phyloP scores from a whole-genome alignment of 2,113 vertebrate species.

The Accipiter cooperii region DNA sequence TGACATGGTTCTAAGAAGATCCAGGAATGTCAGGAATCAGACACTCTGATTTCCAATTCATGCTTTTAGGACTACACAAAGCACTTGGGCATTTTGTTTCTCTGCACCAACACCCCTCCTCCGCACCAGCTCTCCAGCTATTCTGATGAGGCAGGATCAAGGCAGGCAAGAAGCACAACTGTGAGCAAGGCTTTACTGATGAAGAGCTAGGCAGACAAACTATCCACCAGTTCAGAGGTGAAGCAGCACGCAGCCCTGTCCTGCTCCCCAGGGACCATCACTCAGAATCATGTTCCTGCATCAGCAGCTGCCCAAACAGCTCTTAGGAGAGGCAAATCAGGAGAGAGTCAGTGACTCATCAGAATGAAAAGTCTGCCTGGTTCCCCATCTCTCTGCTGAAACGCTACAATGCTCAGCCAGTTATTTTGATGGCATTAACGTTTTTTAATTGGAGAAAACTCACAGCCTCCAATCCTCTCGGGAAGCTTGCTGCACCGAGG shows the following conservation, averaged over 20 bases:
- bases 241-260: not conserved
- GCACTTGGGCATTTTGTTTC: not conserved
- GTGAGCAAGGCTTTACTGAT: not conserved
- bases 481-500: not conserved
- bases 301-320: slow-evolving; percentile 24
- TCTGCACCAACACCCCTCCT: not conserved
- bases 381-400: not conserved
- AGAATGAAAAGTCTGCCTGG: not conserved
- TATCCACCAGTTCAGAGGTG: not conserved
- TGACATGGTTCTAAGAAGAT: not conserved
- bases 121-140: not conserved
- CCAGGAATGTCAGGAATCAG: not conserved
- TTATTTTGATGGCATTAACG: not conserved
- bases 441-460: not conserved
- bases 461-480: rapidly evolving
- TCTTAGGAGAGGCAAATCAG: not conserved
- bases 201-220: not conserved
- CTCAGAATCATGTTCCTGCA: not conserved
- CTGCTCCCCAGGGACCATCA: not conserved
- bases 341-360: slow-evolving; percentile 29
- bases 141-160: not conserved
- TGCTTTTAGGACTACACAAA: not conserved
- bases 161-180: not conserved
- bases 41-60: not conserved
- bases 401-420: not conserved